These are phyloP conservation scores for Leucopsar rothschildi DNA, from an alignment of 2,113 vertebrate species.

Conservation along the genomic window DNA sequence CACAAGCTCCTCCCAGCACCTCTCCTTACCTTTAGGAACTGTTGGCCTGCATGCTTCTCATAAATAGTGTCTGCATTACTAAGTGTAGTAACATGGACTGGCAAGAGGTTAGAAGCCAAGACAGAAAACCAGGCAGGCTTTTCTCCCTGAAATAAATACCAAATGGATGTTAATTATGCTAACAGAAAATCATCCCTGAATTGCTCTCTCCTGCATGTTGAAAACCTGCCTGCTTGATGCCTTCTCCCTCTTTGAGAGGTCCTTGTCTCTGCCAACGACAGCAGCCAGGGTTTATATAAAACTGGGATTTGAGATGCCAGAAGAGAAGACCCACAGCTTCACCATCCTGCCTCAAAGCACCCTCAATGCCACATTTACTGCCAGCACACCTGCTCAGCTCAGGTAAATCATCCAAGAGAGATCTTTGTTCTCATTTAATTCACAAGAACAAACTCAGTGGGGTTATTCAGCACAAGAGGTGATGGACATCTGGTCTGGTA, in stretches of 20 bases:
- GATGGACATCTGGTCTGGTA: background rate
- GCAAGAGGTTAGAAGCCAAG: slow-evolving; percentile 79
- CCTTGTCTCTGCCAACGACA: background rate
- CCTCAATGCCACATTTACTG: background rate
- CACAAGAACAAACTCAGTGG: background rate
- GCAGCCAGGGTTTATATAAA: background rate
- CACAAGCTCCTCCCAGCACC: background rate
- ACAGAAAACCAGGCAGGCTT: slow-evolving; percentile 88
- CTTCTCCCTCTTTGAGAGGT: rapidly evolving
- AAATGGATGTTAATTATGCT: background rate
- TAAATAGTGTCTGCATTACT: slow-evolving; percentile 80
- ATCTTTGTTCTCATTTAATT: background rate
- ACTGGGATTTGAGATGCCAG: background rate
- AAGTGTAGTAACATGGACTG: slow-evolving; percentile 78
- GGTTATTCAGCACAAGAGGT: background rate
- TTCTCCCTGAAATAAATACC: slow-evolving; percentile 74
- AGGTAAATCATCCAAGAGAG: background rate
- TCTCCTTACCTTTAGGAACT: slow-evolving; percentile 81
- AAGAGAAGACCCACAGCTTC: background rate
- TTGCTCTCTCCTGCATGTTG: background rate
- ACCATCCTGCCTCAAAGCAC: background rate
- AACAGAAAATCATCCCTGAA: background rate
- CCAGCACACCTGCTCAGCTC: background rate
- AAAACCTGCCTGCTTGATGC: background rate
- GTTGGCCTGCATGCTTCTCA: slow-evolving; percentile 76